Conservation (phyloP, 2,888 invertebrate genomes). For the Cordilura impudica region DNA sequence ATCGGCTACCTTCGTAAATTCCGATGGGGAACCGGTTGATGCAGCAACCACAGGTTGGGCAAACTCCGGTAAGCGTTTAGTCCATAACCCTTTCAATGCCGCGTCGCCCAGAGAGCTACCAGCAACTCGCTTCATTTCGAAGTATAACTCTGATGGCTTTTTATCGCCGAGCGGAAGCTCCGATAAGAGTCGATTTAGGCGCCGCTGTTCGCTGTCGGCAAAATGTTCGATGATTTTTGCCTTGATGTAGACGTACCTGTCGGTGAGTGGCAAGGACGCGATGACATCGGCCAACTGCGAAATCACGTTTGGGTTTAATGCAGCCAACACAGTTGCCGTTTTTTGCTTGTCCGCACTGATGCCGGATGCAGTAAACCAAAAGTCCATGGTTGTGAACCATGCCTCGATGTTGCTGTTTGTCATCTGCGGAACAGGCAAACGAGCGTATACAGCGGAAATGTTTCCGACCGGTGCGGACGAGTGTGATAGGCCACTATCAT, state of each 20-base stretch:
- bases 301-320: conserved; percentile 4
- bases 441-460: too few species aligned
- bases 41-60: conserved; percentile 10
- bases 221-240: conserved; percentile 13
- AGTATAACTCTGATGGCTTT: too few species aligned
- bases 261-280: background rate
- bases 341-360: conserved; percentile 26
- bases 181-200: too few species aligned
- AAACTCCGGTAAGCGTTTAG: background rate
- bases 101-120: conserved; percentile 10
- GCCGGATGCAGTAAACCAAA: conserved; percentile 27
- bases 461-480: too few species aligned
- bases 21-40: conserved; percentile 1
- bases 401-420: too few species aligned
- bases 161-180: too few species aligned
- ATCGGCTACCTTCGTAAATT: conserved; percentile 22
- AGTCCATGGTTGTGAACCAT: conserved; percentile 23
- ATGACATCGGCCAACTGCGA: conserved; percentile 13
- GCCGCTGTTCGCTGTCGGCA: background rate
- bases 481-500: too few species aligned
- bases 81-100: conserved; percentile 2
- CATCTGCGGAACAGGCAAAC: too few species aligned
- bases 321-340: conserved; percentile 17
- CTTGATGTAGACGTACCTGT: background rate
- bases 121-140: too few species aligned